Percentiles rank a stretch among this genome's conserved stretches.
Conservation (phyloP, 1,140 invertebrate genomes). For the Lethrus apterus region DNA sequence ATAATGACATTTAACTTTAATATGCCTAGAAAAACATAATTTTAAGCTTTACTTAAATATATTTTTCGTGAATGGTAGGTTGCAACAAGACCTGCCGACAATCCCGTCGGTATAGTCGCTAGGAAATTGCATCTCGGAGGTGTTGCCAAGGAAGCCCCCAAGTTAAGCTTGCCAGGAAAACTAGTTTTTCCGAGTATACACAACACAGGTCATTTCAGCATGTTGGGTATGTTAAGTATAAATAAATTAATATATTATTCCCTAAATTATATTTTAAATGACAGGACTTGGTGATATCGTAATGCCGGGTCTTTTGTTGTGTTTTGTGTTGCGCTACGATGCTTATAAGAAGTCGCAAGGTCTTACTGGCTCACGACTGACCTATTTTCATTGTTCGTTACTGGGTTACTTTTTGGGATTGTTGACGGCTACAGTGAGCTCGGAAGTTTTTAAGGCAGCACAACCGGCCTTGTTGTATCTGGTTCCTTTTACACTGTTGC, state of each 20-base stretch:
- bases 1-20: too few species aligned
- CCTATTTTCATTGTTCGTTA: conserved; percentile 96
- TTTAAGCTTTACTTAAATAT: too few species aligned
- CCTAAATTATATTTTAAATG: too few species aligned
- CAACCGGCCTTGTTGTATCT: conserved; percentile 95
- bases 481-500: conserved; percentile 93
- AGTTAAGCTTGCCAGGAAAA: conserved; percentile 92
- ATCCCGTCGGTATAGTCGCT: conserved; percentile 90
- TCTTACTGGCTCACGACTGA: conserved; percentile 45
- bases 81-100: conserved; percentile 86
- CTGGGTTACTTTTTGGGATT: conserved; percentile 96
- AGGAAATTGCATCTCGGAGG: conserved; percentile 84
- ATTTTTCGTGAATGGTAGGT: conserved; percentile 49
- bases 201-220: conserved; percentile 91
- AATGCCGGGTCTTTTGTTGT: conserved; percentile 93
- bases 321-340: conserved; percentile 93
- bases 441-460: conserved; percentile 95
- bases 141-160: conserved; percentile 81
- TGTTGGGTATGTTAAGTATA: conserved; percentile 60
- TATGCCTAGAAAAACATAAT: background rate
- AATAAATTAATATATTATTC: too few species aligned
- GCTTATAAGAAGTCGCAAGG: conserved; percentile 86
- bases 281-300: conserved; percentile 88
- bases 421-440: conserved; percentile 92
- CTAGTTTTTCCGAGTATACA: conserved; percentile 95